A percentile compares a stretch with the other conserved stretches of the same genome.
Evolutionary conservation across 2,113 vertebrate genomes (phyloP).

Genomic region (human): GRCh38 chr5:107152501-107153000

Average conservation of each 20-base stretch:
- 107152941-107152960: constrained; percentile 67
- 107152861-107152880: constrained; percentile 58
- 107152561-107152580: constrained; percentile 42
- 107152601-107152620: constrained; percentile 2
- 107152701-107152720: constrained; percentile 42
- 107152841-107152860: constrained; percentile 51
- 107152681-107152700: constrained; percentile 29
- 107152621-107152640: constrained; percentile 40
- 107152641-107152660: constrained; percentile 15
- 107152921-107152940: constrained; percentile 65
- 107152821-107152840: constrained; percentile 39
- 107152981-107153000: constrained; percentile 43
- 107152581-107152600: neutral
- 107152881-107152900: constrained; percentile 34
- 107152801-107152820: constrained; percentile 1
- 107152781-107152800: constrained; percentile 42
- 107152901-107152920: constrained; percentile 32
- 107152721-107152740: constrained; percentile 1
- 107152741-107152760: constrained; percentile 3
- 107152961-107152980: constrained; percentile 56
- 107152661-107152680: neutral
- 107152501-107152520: neutral
- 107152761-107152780: constrained; percentile 32
- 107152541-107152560: neutral
- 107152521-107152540: neutral